Base-by-base conservation (phyloP, 2,797 vertebrate genomes). In the Babyrousa celebensis region DNA sequence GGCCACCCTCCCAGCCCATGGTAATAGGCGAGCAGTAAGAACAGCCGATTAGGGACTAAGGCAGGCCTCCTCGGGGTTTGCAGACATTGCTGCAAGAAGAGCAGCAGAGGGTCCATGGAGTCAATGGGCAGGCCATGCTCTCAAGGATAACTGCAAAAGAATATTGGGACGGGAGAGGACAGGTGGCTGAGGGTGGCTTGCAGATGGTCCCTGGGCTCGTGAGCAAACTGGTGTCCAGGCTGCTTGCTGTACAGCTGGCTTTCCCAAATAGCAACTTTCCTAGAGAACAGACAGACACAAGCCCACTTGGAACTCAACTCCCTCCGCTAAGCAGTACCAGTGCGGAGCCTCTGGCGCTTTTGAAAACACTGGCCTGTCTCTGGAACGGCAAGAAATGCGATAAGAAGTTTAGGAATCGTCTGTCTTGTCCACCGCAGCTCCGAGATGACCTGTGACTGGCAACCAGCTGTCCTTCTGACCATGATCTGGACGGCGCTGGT, bases 1-100 rank as follows among this genome's bases (percentile, higher is more conserved):
- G 17, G 20, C 32, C 43, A 60, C 54, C 56, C 15, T 94, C n/a
- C 74, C 27, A 48, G 54, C 16, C 82, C 70, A 40, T 14, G n/a
- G 78, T 40, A 68, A 75, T 40, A 91, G 78, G 29, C n/a, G 43
- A 86, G 60, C 29, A n/a, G 15, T 56, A 67, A 91, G 82, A 85
- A 54, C 9, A 54, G 52, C 36, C 2, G 17, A 60, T 1, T 40
- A 17, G 40, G 56, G 82, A 89, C 16, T 20, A 21, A 12, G 27
- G 2, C 27, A 43, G 67, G 56, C 67, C 70, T 83, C 72, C 71
- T 56, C 75, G 48, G 48, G 86, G 43, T n/a, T 27, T 52, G 78
- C 92, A 77, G 29, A n/a, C 54, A 23, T 4, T 1, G n/a, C 32
- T 7, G 72, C 75, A 83, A 36, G 67, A 91, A 25, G 88, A 74